phyloP scores from a whole-genome alignment of 2,888 invertebrate species.

The Sabatieria punctata region DNA sequence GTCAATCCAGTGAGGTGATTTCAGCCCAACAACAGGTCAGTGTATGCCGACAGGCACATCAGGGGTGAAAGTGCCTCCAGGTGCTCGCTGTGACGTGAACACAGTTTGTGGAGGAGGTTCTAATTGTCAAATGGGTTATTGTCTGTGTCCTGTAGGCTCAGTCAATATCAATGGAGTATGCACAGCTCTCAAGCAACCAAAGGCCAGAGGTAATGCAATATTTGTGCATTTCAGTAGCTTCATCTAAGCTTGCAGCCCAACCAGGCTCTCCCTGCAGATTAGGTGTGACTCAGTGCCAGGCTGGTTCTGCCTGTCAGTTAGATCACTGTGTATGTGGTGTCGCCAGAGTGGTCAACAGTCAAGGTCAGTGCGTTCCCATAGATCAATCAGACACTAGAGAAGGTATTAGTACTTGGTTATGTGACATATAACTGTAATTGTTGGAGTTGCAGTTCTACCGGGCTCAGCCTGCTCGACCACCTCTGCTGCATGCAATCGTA shows the following conservation, averaged over 20 bases:
- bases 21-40: no score
- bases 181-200: background rate
- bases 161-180: conserved; percentile 1
- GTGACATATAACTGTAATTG: background rate
- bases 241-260: no score
- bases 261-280: background rate
- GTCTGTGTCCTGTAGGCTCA: conserved; percentile 6
- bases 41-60: no score
- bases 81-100: background rate
- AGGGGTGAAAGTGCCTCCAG: conserved; percentile 5
- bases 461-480: conserved; percentile 10
- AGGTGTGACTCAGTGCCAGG: background rate
- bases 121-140: conserved; percentile 4
- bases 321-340: background rate
- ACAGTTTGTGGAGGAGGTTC: conserved; percentile 7
- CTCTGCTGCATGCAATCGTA: conserved; percentile 8
- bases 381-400: background rate
- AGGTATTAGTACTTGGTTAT: background rate
- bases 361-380: background rate
- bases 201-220: background rate
- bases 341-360: background rate
- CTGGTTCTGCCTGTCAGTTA: background rate
- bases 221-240: no score
- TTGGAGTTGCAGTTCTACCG: conserved; percentile 10
- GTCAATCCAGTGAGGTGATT: no score